Percentiles rank a stretch among this genome's conserved stretches.
Conservation (phyloP, 2,888 invertebrate species). For the Chymomyza amoena region DNA sequence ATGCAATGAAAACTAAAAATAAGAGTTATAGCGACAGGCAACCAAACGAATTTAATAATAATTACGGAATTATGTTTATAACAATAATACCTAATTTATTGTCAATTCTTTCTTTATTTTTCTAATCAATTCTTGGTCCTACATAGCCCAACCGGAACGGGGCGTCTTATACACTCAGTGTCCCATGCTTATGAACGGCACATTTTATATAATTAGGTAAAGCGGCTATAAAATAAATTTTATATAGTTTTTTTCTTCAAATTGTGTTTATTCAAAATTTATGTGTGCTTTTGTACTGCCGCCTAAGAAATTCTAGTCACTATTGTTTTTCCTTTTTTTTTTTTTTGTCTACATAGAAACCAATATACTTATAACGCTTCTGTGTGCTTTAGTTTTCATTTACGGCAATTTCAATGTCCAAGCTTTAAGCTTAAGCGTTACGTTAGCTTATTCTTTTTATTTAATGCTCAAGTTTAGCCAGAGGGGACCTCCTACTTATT, state of each 20-base stretch:
- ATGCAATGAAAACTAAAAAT: neutral
- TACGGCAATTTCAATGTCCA: neutral
- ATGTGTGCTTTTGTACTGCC: neutral
- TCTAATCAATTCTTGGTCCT: constrained; percentile 15
- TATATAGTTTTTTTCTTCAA: neutral
- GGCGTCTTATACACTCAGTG: constrained; percentile 79
- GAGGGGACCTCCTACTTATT: constrained; percentile 8
- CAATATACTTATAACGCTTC: constrained; percentile 7
- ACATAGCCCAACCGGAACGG: constrained; percentile 77
- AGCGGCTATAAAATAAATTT: constrained; percentile 28
- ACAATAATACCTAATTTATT: neutral
- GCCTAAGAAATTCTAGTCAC: constrained; percentile 21
- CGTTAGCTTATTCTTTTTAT: neutral
- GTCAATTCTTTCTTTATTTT: constrained; percentile 47
- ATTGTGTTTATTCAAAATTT: neutral
- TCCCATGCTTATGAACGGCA: constrained; percentile 79
- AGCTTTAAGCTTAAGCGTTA: neutral
- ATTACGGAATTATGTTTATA: neutral
- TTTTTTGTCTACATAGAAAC: neutral
- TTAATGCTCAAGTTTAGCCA: neutral
- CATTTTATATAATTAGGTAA: constrained; percentile 79
- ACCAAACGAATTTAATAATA: neutral
- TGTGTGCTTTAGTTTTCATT: constrained; percentile 12
- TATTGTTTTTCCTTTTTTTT: constrained; percentile 18
- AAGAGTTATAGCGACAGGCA: constrained; percentile 42